phyloP scores from a whole-genome alignment of 1,140 invertebrate genomes.

The Paralvinella palmiformis region DNA sequence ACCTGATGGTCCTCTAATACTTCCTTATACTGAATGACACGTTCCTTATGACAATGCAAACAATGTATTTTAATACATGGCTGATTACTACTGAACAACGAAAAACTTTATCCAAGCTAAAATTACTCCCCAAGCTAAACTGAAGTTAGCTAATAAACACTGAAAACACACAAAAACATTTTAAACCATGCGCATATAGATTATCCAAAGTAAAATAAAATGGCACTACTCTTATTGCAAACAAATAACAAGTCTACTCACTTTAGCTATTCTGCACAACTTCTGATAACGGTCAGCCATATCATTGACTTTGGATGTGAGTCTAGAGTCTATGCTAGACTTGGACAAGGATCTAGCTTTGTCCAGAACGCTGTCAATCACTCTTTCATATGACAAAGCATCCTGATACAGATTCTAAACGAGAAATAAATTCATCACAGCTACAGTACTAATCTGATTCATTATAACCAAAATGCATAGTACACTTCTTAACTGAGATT shows the following conservation, averaged over 20 bases:
- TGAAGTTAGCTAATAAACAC: too few relatives aligned
- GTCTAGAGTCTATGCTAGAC: constrained; percentile 32
- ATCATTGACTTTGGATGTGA: constrained; percentile 33
- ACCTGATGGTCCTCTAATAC: constrained; percentile 89
- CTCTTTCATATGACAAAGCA: constrained; percentile 77
- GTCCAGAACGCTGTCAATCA: constrained; percentile 73
- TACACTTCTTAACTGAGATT: too few relatives aligned
- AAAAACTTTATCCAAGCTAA: too few relatives aligned
- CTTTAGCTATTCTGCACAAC: constrained; percentile 39
- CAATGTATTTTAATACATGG: neutral
- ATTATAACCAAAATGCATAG: too few relatives aligned
- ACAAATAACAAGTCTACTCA: too few relatives aligned
- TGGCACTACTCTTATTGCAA: too few relatives aligned
- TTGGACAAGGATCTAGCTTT: constrained; percentile 70
- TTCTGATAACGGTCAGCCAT: constrained; percentile 37
- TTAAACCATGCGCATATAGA: too few relatives aligned
- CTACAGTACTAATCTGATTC: too few relatives aligned
- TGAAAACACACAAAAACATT: too few relatives aligned
- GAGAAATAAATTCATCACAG: constrained; percentile 4
- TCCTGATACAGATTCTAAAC: constrained; percentile 68
- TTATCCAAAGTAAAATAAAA: too few relatives aligned
- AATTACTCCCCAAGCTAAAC: too few relatives aligned
- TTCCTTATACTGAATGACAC: constrained; percentile 65
- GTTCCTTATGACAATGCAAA: too few relatives aligned
- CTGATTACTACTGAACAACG: neutral